phyloP scores from a whole-genome alignment of 2,888 invertebrate genomes.

The Thyatira batis region DNA sequence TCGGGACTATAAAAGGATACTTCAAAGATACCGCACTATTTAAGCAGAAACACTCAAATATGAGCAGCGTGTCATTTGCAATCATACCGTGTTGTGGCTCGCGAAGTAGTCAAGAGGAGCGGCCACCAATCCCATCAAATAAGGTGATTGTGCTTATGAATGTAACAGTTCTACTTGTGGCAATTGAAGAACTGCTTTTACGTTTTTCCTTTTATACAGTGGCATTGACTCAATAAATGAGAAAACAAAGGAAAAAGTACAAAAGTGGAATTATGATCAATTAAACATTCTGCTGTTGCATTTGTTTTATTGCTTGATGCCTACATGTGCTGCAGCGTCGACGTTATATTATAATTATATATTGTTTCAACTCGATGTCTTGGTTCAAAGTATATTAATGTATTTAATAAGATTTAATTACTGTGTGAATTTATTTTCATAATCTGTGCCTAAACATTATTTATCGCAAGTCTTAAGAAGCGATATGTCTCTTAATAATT shows the following conservation, averaged over 20 bases:
- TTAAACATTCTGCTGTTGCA: not conserved
- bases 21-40: conserved; percentile 1
- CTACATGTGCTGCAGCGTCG: not conserved
- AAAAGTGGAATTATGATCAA: conserved; percentile 6
- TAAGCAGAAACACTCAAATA: not conserved
- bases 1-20: not conserved
- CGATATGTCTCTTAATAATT: not conserved
- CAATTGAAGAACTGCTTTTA: not conserved
- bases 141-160: conserved; percentile 3
- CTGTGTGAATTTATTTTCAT: too few relatives aligned
- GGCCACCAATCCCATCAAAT: not conserved
- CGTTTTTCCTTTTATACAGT: not conserved
- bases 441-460: too few relatives aligned
- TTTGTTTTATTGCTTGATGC: not conserved
- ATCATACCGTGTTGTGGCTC: not conserved
- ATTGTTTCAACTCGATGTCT: too few relatives aligned
- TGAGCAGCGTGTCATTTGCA: not conserved
- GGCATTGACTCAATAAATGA: conserved; percentile 15
- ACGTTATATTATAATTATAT: too few relatives aligned
- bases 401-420: too few relatives aligned
- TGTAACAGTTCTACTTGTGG: not conserved
- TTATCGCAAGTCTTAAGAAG: not conserved
- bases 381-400: too few relatives aligned
- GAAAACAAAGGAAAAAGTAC: conserved; percentile 7
- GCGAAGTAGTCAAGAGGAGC: not conserved